These are phyloP conservation scores for Climacteris rufus DNA, from an alignment of 2,113 vertebrate genomes.

Conservation along the genomic window DNA sequence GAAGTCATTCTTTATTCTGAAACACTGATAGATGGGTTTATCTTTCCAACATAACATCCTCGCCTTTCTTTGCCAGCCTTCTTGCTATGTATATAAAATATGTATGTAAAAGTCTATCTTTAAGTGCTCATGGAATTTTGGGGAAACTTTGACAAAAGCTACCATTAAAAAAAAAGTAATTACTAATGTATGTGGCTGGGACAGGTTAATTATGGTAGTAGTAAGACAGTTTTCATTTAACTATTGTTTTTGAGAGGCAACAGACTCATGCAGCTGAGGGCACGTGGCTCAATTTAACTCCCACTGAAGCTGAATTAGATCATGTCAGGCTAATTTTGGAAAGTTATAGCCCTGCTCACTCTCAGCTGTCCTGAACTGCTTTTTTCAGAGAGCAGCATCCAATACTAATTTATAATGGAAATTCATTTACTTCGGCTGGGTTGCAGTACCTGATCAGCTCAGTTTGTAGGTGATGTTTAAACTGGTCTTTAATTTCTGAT, in stretches of 20 bases:
- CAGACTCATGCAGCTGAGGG: neutral
- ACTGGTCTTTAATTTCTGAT: neutral
- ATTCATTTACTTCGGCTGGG: neutral
- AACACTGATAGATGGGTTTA: neutral
- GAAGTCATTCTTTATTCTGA: neutral
- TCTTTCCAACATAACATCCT: neutral
- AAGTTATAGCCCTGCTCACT: neutral
- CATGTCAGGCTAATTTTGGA: neutral
- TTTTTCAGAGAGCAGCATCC: neutral
- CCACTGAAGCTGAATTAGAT: conserved; percentile 13
- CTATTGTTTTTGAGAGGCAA: neutral
- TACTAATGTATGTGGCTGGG: neutral
- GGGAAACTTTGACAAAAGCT: neutral
- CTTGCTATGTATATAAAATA: neutral
- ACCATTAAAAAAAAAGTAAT: neutral
- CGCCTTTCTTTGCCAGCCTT: neutral
- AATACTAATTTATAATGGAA: neutral
- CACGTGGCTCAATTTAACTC: neutral
- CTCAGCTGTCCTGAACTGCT: neutral
- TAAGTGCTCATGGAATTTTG: neutral
- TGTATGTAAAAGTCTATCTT: neutral
- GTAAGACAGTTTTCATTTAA: neutral
- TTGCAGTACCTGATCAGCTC: neutral
- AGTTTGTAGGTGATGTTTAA: neutral
- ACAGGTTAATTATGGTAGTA: neutral